Percentiles rank a stretch among this genome's conserved stretches.
Conservation (phyloP, 1,140 invertebrate genomes). For the Drosophila gunungcola region DNA sequence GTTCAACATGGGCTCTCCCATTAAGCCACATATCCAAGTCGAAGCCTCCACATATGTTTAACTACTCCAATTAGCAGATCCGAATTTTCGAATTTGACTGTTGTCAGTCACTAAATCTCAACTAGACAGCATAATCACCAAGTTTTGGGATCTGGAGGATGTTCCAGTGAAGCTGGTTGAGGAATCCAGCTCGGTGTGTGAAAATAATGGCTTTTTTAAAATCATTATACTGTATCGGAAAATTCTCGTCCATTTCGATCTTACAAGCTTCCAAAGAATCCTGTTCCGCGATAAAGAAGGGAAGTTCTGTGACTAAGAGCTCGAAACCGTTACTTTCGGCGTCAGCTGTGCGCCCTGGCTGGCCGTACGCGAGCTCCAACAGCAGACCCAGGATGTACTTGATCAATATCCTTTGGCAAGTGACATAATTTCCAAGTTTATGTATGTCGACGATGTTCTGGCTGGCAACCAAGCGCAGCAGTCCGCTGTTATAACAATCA, state of each 20-base stretch:
- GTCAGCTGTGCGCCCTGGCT: too few species aligned
- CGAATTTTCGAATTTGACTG: too few species aligned
- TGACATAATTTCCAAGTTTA: background rate
- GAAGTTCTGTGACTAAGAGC: background rate
- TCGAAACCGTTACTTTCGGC: background rate
- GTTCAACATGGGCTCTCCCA: too few species aligned
- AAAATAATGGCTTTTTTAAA: too few species aligned
- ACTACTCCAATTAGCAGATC: too few species aligned
- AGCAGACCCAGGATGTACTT: too few species aligned
- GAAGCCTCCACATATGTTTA: too few species aligned
- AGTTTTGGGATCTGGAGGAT: too few species aligned
- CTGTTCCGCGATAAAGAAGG: background rate
- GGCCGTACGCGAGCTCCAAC: background rate
- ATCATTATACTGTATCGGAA: too few species aligned
- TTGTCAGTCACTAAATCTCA: too few species aligned
- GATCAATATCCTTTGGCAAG: slow-evolving; percentile 4
- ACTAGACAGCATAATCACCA: too few species aligned
- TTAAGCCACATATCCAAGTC: too few species aligned
- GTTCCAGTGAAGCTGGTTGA: background rate
- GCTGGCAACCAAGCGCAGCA: background rate
- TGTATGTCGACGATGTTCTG: background rate
- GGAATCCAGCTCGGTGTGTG: background rate
- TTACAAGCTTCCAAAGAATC: background rate
- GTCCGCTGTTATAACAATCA: background rate
- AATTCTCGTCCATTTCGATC: background rate